Percentiles rank a stretch among this genome's conserved stretches.
Evolutionary conservation across 2,888 invertebrate species (phyloP).

Genomic region (Drosophila robusta): DNA sequence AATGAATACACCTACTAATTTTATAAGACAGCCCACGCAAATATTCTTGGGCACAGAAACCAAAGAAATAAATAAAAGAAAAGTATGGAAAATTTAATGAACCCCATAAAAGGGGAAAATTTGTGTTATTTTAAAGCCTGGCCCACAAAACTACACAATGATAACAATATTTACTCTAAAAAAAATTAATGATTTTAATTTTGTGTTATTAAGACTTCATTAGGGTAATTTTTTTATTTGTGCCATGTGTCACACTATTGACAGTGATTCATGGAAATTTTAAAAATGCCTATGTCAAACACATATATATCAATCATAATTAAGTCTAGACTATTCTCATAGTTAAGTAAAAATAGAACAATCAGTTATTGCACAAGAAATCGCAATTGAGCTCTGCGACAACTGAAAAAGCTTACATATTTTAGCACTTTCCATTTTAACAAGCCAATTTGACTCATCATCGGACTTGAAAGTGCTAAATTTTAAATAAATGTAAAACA

Average conservation of each 20-base stretch:
- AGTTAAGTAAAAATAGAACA: not conserved
- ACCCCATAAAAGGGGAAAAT: not conserved
- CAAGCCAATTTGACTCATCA: slow-evolving; percentile 20
- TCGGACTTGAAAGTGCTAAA: slow-evolving; percentile 37
- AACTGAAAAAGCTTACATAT: slow-evolving; percentile 2
- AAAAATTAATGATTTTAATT: slow-evolving; percentile 47
- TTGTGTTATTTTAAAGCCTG: not conserved
- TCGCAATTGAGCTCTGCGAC: not conserved
- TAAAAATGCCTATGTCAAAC: not conserved
- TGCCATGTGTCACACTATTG: slow-evolving; percentile 15
- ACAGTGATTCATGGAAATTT: slow-evolving; percentile 32
- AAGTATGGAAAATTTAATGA: slow-evolving; percentile 1
- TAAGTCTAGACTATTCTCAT: slow-evolving; percentile 13
- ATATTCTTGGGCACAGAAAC: not conserved
- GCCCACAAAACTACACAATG: slow-evolving; percentile 5
- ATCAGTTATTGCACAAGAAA: slow-evolving; percentile 1
- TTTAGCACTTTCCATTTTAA: slow-evolving; percentile 54
- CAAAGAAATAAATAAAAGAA: slow-evolving; percentile 2
- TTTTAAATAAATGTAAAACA: slow-evolving; percentile 41
- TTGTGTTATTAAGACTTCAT: slow-evolving; percentile 31
- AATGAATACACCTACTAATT: not conserved
- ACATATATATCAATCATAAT: slow-evolving; percentile 11
- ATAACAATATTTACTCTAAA: slow-evolving; percentile 4
- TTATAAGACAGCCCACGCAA: not conserved
- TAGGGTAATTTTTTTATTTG: slow-evolving; percentile 33